Base-by-base conservation (phyloP, 2,888 invertebrate species). In the Eilema depressum region DNA sequence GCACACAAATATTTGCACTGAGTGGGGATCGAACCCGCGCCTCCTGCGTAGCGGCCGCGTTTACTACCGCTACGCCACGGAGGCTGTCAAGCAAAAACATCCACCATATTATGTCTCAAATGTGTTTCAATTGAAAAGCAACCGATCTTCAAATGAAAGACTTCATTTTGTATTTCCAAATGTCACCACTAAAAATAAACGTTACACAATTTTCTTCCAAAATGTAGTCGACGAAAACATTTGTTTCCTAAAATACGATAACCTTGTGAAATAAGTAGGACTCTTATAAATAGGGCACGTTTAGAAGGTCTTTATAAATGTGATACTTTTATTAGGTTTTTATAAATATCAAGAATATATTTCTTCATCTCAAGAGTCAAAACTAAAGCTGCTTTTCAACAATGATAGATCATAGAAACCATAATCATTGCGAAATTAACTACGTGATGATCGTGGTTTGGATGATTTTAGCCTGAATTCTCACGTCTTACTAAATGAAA, bases 231-330 rank as follows among this genome's bases (percentile, higher is more conserved):
- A 53, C 53, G n/a, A n/a, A 20, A 47, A 20, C 20, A 53, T 53
- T 47, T 47, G 47, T 47, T n/a, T n/a, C n/a, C n/a, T 53, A 53
- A 53, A 53, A n/a, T 53, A 53, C 20, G 53, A 53, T 53, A 53
- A 53, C 53, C 53, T 53, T 53, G 20, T 53, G n/a, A 53, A 53
- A 53, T n/a, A 53, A 10, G 20, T 53, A n/a, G 47, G 47, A 20
- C n/a, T n/a, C 20, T 10, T n/a, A 53, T 53, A 53, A 53, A n/a
- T 53, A 53, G 20, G 53, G 53, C 53, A 53, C n/a, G n/a, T 53
- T 53, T n/a, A 53, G 53, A 20, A n/a, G 20, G n/a, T 53, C 10
- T 53, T n/a, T 47, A 47, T 20, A 7, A 20, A 20, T 47, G 20
- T 47, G 47, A 20, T 7, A 47, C 8, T 20, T 20, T 47, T 47